phyloP scores from a whole-genome alignment of 1,140 invertebrate genomes.

The Druon quercuslanigerum region DNA sequence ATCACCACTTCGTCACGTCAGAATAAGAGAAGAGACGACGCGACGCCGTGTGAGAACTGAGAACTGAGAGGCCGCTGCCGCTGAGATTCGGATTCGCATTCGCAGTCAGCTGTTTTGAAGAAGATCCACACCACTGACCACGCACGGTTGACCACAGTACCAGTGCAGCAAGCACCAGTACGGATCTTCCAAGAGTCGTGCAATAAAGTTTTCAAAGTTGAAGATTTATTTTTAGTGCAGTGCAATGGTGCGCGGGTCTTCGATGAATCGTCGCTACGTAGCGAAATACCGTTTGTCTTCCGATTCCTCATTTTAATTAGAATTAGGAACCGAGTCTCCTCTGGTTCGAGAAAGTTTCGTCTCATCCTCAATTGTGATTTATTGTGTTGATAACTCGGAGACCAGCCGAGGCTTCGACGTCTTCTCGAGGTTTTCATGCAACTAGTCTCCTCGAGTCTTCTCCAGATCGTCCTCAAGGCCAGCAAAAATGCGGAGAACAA shows the following conservation, averaged over 20 bases:
- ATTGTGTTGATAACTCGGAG: slow-evolving; percentile 34
- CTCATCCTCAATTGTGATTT: too few species aligned
- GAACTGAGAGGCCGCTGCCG: too few species aligned
- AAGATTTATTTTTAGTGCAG: slow-evolving; percentile 57
- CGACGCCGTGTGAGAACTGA: too few species aligned
- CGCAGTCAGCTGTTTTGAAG: slow-evolving; percentile 31
- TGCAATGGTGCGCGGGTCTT: slow-evolving; percentile 48
- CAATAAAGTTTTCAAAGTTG: slow-evolving; percentile 38
- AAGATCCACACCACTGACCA: slow-evolving; percentile 22
- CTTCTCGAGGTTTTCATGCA: slow-evolving; percentile 33
- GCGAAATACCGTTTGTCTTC: slow-evolving; percentile 36
- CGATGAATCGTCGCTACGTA: slow-evolving; percentile 41
- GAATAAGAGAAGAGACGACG: too few species aligned
- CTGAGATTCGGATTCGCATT: not conserved
- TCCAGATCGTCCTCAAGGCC: slow-evolving; percentile 3
- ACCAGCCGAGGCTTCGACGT: slow-evolving; percentile 29
- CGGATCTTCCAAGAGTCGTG: not conserved
- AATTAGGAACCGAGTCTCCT: not conserved
- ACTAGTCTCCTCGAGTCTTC: slow-evolving; percentile 21
- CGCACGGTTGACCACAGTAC: too few species aligned
- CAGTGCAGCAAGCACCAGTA: too few species aligned
- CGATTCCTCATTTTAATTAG: slow-evolving; percentile 47
- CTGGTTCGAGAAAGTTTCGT: not conserved
- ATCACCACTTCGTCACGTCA: too few species aligned
- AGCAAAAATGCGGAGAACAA: slow-evolving; percentile 65